These are phyloP conservation scores for Pardalotus punctatus DNA, from an alignment of 2,113 vertebrate species.

Conservation along the genomic window DNA sequence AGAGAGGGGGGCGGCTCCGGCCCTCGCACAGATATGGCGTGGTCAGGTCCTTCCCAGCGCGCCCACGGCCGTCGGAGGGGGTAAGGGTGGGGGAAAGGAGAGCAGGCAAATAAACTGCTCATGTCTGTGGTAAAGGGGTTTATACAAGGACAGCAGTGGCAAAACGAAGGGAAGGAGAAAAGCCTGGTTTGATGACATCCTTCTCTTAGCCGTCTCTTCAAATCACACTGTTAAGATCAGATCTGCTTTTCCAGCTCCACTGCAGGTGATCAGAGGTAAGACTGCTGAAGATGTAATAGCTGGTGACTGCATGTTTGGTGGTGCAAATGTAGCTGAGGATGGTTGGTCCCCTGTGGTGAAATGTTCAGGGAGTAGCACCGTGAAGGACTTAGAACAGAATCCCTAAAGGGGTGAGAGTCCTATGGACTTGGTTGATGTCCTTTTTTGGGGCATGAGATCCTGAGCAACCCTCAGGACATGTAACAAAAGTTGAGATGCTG, in stretches of 20 bases:
- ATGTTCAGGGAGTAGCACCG: not conserved
- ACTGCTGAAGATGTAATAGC: not conserved
- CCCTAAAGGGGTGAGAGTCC: not conserved
- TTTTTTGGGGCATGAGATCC: not conserved
- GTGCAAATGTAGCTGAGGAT: not conserved
- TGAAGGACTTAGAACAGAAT: not conserved
- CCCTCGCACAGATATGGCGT: fast-evolving
- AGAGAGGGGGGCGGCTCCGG: not conserved
- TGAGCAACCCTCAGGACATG: not conserved
- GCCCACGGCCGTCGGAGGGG: fast-evolving
- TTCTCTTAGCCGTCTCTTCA: not conserved
- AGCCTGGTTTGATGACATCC: not conserved
- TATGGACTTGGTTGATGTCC: not conserved
- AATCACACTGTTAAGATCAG: not conserved
- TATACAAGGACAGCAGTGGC: not conserved
- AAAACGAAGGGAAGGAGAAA: not conserved
- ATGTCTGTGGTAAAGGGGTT: fast-evolving
- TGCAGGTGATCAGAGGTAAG: not conserved
- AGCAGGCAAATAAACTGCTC: not conserved
- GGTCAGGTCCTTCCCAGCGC: not conserved
- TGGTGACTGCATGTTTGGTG: not conserved
- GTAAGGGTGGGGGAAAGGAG: not conserved
- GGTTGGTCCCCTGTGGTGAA: not conserved
- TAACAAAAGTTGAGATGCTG: not conserved
- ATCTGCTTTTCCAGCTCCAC: not conserved